phyloP scores from a whole-genome alignment of 2,888 invertebrate species.

The Shargacucullia verbasci region DNA sequence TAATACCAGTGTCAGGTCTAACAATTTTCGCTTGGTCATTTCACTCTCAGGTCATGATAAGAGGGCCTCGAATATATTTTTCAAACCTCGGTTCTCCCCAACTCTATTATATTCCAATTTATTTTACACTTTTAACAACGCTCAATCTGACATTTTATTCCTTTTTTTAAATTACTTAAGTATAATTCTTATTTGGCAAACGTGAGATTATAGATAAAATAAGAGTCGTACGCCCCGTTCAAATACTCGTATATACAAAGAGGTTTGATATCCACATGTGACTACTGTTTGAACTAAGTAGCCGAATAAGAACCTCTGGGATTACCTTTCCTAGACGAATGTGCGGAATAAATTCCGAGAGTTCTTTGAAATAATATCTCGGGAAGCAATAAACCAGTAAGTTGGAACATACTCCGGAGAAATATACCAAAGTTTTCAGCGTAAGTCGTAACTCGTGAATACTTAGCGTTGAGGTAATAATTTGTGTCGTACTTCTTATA shows the following conservation, averaged over 20 bases:
- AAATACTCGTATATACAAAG: constrained; percentile 69
- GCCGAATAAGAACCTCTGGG: constrained; percentile 82
- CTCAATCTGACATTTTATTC: too few species aligned
- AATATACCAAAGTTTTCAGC: constrained; percentile 84
- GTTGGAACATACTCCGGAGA: constrained; percentile 82
- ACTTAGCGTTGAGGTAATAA: constrained; percentile 72
- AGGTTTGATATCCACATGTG: constrained; percentile 65
- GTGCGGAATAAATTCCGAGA: constrained; percentile 82
- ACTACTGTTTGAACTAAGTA: constrained; percentile 80
- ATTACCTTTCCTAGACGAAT: constrained; percentile 80
- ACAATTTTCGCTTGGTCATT: constrained; percentile 36
- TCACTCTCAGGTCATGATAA: constrained; percentile 26
- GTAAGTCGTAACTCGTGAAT: constrained; percentile 74
- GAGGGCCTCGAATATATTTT: constrained; percentile 28
- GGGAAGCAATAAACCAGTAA: constrained; percentile 86
- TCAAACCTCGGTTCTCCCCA: constrained; percentile 11
- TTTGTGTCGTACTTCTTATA: constrained; percentile 66
- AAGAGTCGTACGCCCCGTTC: constrained; percentile 54
- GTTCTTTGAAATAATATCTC: constrained; percentile 88
- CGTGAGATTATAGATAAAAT: constrained; percentile 6
- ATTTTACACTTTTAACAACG: background rate
- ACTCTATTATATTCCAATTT: background rate
- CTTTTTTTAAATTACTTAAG: too few species aligned
- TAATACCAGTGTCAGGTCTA: constrained; percentile 30
- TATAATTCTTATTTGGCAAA: background rate